Percentiles rank a stretch among this genome's conserved stretches.
Evolutionary conservation across 2,113 vertebrate species (phyloP).

Genomic region (Aptenodytes forsteri): DNA sequence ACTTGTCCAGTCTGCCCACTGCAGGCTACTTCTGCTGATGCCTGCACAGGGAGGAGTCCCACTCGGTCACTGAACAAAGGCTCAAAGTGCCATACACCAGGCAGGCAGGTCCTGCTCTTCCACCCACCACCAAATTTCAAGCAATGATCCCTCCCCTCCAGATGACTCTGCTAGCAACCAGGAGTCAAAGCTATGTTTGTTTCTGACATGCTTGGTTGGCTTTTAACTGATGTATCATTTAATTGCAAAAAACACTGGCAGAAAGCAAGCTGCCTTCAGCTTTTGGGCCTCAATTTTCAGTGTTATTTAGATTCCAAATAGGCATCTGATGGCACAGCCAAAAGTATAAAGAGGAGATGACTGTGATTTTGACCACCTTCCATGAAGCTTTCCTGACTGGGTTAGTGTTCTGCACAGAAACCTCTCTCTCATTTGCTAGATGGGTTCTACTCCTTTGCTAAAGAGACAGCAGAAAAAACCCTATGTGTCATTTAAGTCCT

Average conservation of each 20-base stretch:
- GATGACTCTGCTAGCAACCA: not conserved
- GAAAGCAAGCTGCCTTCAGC: not conserved
- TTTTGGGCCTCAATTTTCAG: not conserved
- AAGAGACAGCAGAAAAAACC: not conserved
- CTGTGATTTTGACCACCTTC: not conserved
- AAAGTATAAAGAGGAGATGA: not conserved
- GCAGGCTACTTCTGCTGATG: not conserved
- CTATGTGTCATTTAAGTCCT: not conserved
- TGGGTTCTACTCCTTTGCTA: not conserved
- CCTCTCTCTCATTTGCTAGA: not conserved
- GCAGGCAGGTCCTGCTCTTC: not conserved
- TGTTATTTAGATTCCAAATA: not conserved
- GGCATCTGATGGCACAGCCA: not conserved
- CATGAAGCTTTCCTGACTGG: not conserved
- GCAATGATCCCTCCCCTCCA: not conserved
- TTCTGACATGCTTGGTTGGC: not conserved
- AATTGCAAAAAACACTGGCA: not conserved
- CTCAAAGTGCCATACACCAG: not conserved
- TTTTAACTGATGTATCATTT: not conserved
- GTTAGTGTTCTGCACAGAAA: not conserved
- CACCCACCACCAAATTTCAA: not conserved
- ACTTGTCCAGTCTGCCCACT: not conserved
- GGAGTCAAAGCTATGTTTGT: not conserved
- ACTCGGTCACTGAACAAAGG: not conserved
- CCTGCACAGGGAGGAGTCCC: not conserved